Base-by-base conservation (phyloP, 92 coral and sea anemone genomes). In the Porites lobata region DNA sequence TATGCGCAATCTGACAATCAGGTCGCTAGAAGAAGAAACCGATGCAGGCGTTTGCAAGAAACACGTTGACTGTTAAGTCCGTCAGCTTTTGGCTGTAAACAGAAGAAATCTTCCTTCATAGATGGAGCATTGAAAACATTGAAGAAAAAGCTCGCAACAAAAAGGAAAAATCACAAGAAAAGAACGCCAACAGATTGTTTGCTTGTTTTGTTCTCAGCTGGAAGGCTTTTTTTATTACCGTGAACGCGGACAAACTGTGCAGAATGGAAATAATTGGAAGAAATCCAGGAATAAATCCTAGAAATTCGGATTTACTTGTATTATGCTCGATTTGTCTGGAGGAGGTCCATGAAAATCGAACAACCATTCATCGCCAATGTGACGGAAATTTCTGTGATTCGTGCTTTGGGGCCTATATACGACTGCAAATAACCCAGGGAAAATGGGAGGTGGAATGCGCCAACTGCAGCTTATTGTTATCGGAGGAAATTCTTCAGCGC, bases 331-430 rank as follows among this genome's bases (percentile, higher is more conserved):
- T 84, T 75, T 84, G 87, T 22, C 24, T 84, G 87, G 74, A 74
- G 22, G 75, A 20, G 4, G 65, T 84, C 26, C 65, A 10, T 13
- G 3, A 50, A 52, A 75, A 73, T 21, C 80, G 61, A 84, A 21
- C 53, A 11, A 65, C 74, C 43, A 77, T 20, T 53, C 89, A 85
- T 50, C 19, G 59, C 22, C 29, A 69, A 67, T 85, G 89, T 56
- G 47, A 71, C 61, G 50, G 83, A 2, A 19, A 29, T 8, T 76
- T 77, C 75, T 85, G 89, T 54, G 26, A 77, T 52, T 76, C 82
- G 61, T 85, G 89, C 51, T 66, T 85, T 17, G 89, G 89, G 54
- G 89, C 89, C 43, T 85, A 85, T 77, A 21, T 85, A 19, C 75
- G 89, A 47, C 15, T 85, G 4, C 77, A 85, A 68, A 78, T 85